Evolutionary conservation across 1,140 invertebrate genomes (phyloP), one percentile per base, ranked within the genome.

Genomic region (Helicoverpa zea): DNA sequence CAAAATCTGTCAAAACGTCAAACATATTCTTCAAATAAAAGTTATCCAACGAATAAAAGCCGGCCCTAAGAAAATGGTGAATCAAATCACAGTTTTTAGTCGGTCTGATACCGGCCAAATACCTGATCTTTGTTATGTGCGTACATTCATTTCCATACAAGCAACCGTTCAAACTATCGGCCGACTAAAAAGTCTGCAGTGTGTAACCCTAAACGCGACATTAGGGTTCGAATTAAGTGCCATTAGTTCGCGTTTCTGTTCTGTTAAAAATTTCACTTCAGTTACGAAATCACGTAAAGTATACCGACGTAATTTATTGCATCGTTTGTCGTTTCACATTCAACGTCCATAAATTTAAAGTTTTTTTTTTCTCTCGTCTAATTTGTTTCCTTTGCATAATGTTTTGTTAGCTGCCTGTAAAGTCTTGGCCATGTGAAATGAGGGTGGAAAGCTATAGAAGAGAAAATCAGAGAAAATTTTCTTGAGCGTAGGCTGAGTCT

Each of bases 181-280:
- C 23, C 23, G 23, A 23, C 23, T 23, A 23, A 23, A 23, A 23
- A 23, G 23, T 23, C 23, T 23, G 2, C 23, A 23, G 23, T 23
- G 23, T 23, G 23, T 2, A n/a, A 23, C 23, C 2, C 23, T 23
- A 23, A 81, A 78, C 51, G 66, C 54, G 58, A 78, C 68, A 77
- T 81, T 81, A 82, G 80, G 77, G 73, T 51, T 77, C 74, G 54
- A 70, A 77, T 75, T 81, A 75, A 81, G 61, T 76, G 51, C 72
- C 61, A 81, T 81, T 81, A 56, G 79, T 68, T 58, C n/a, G 23
- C 61, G 52, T 76, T 81, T 75, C 49, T 74, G 68, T 74, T 72
- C 54, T 49, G 49, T 56, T 75, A 49, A 75, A 64, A 81, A 63
- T 56, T 79, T 79, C 78, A 73, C 35, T 52, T 58, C 64, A 68